Base-by-base conservation (phyloP, 2,888 invertebrate species). In the Melolontha melolontha region DNA sequence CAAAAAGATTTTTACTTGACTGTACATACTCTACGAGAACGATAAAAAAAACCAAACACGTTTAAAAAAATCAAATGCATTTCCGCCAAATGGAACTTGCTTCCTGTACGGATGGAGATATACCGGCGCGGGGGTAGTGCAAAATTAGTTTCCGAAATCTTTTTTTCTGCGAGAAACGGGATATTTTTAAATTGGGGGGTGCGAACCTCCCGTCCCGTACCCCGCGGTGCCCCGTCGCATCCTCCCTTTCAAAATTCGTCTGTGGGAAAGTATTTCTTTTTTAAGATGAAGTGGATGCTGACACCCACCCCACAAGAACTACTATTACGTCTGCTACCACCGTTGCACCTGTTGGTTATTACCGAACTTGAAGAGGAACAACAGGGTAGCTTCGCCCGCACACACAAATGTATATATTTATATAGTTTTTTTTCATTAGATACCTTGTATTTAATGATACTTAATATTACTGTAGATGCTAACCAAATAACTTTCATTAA, bases 121-220 rank as follows among this genome's bases (percentile, higher is more conserved):
- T 75, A 76, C 11, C 8, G 44, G 44, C 6, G 77, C 77, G 78
- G 34, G 10, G 34, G 34, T 79, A 79, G 78, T 78, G 78, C 79
- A 73, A 78, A 79, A 79, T 77, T 76, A 75, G 76, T 74, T 78
- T 79, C 78, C 78, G 16, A 11, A 22, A 16, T 17, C 49, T 17
- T 49, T 49, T 47, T 16, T 49, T 49, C 49, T 17, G 49, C 70
- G 73, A 77, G 79, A 80, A 79, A 79, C 70, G 79, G 75, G 80
- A 80, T 80, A 79, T 80, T 80, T 80, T 79, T 76, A 76, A 75
- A 74, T 70, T 34, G 6, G 34, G 34, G 34, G 34, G 34, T 34
- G 34, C 34, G 34, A 34, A 34, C 8, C 34, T 34, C 34, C 34
- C 34, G 6, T 6, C 34, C 6, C 34, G 34, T 6, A 34, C 34